Conservation (phyloP, 2,797 vertebrate species). For the Neosilurus hyrtlii region DNA sequence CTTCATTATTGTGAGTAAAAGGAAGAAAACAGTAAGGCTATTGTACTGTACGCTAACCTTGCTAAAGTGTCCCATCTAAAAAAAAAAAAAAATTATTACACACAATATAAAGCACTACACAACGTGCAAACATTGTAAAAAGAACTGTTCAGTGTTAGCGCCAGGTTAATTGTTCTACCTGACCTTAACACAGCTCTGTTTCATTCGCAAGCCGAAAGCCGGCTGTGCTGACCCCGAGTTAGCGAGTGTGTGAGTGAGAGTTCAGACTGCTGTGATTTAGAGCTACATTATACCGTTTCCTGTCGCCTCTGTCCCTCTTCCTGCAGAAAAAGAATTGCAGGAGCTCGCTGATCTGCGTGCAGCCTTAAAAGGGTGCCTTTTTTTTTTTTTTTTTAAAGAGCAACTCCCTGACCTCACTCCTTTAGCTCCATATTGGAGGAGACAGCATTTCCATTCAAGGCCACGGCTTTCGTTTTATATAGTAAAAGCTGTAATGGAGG, state of each 20-base stretch:
- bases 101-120: not conserved
- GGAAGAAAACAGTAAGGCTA: not conserved
- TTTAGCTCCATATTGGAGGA: conserved; percentile 83
- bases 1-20: not conserved
- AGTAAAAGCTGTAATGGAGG: conserved; percentile 7
- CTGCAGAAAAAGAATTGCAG: conserved; percentile 79
- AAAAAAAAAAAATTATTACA: not conserved
- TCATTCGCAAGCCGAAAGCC: not conserved
- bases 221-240: not conserved
- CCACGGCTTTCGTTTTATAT: not conserved
- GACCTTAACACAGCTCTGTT: not conserved
- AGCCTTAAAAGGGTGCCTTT: not conserved
- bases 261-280: conserved; percentile 76
- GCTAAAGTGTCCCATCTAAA: not conserved
- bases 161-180: not conserved
- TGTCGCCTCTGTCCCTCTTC: conserved; percentile 81
- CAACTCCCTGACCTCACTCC: conserved; percentile 59
- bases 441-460: conserved; percentile 70
- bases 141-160: not conserved
- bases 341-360: conserved; percentile 61
- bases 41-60: not conserved
- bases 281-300: conserved; percentile 81
- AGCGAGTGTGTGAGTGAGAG: conserved; percentile 22
- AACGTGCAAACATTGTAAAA: not conserved
- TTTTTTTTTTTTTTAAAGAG: not conserved